Evolutionary conservation across 2,797 vertebrate species (phyloP).

Genomic region (Hirundo rustica): DNA sequence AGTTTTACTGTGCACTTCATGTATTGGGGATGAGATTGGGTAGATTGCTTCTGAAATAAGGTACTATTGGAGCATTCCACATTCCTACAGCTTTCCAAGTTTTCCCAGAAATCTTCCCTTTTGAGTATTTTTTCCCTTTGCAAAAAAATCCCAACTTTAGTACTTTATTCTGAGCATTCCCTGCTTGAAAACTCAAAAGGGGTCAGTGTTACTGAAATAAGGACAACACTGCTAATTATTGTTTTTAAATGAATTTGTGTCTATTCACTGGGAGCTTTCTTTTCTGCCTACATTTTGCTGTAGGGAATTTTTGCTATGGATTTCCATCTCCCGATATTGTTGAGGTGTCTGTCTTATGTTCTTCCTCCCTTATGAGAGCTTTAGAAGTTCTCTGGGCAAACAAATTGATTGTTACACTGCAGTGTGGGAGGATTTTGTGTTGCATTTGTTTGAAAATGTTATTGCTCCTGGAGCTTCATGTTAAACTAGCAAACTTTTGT

Average conservation of each 20-base stretch:
- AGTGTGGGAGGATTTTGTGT: conserved; percentile 20
- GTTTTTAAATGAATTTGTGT: background rate
- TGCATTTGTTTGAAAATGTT: conserved; percentile 41
- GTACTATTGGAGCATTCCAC: background rate
- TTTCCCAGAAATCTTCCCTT: background rate
- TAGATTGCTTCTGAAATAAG: background rate
- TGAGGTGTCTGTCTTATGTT: background rate
- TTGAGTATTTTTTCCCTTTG: background rate
- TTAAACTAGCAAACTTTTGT: conserved; percentile 1
- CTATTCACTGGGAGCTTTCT: background rate
- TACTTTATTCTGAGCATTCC: background rate
- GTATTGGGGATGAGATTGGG: background rate
- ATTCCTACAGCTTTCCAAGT: background rate
- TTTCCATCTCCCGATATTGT: background rate
- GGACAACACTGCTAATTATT: background rate
- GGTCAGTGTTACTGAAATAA: background rate
- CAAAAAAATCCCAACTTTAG: background rate
- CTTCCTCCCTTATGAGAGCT: background rate
- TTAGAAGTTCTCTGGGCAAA: conserved; percentile 46
- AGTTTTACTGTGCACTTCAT: background rate
- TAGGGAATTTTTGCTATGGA: background rate
- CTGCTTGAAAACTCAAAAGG: background rate
- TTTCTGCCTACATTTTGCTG: background rate
- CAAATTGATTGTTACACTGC: conserved; percentile 54
- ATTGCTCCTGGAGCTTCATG: background rate